Evolutionary conservation across 2,888 invertebrate genomes (phyloP), one percentile per base, ranked within the genome.

Genomic region (Epinotia nisella): DNA sequence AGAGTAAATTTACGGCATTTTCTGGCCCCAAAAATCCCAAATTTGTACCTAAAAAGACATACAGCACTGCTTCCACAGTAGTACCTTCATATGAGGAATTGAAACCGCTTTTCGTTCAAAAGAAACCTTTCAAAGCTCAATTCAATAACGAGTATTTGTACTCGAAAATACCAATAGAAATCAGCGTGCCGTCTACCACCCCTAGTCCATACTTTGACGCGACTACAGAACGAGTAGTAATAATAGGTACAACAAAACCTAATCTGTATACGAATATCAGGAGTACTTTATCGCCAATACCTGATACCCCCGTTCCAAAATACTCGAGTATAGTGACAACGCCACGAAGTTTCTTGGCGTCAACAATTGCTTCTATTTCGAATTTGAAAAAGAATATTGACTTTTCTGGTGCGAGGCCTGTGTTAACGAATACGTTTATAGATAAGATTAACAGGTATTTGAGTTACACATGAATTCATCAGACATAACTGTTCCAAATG

Each of bases 371-470:
- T 0, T 90, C 92, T 0, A 87, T 92, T 49, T 81, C 87, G 0
- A 87, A 82, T 81, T 83, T 91, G 39, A 88, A 84, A 65, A 87
- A 89, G 64, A 86, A 86, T 77, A 82, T 90, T 0, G 81, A 80
- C 75, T 78, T 83, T 39, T 76, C 76, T 0, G 79, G 78, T 17
- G 71, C 82, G 1, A 91, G 87, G 67, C 91, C 92, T 0, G 78
- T 90, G 1, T 77, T 93, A 5, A 88, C 90, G 0, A 80, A 84
- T 66, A 85, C 83, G 53, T 93, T 86, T 80, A 87, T 93, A 39
- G 84, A 88, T 76, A 90, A 87, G 73, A 90, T 93, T 45, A 91
- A 91, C 79, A 91, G 89, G 76, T 93, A 93, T 85, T 84, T 93
- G 75, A 84, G 80, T 59, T 92, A 85, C 78, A 82, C 81, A 69